Evolutionary conservation across 2,888 invertebrate genomes (phyloP), one percentile per base, ranked within the genome.

Genomic region (Stenichneumon culpator): DNA sequence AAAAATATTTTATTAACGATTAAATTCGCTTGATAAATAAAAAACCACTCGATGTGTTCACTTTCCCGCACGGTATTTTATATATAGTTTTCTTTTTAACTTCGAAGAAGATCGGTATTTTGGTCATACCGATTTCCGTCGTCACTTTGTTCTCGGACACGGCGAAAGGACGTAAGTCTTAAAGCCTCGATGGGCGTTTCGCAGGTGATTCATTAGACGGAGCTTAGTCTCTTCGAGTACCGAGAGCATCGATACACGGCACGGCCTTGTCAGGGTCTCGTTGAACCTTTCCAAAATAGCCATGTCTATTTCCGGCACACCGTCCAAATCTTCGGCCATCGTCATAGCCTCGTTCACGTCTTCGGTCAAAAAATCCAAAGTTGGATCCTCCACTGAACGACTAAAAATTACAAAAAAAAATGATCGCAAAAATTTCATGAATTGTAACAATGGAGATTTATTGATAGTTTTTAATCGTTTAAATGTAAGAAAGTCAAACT

Each of bases 231-330:
- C 89, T 69, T 86, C 86, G 19, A 93, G 83, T 0, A 91, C 80
- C 1, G 28, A 52, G 1, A 92, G 79, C 85, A 92, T 87, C 0
- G 80, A 80, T 6, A 75, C 82, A 3, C 88, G 86, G 73, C 82
- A 73, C 6, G 89, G 60, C 0, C 75, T 86, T 3, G 85, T 85
- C 47, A 90, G 72, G 3, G 88, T 89, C 54, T 89, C 82, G 28
- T 88, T 88, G 60, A 88, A 90, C 25, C 88, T 82, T 36, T 86
- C 78, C 79, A 92, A 69, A n/a, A 91, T 68, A 2, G 73, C 79
- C 74, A 87, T 67, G 60, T 92, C 91, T 83, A 92, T 89, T 83
- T 89, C 87, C 16, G 89, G 78, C 39, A 91, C 87, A n/a, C 86
- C 89, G 28, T 91, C 89, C 54, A 92, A 68, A 52, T 90, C 88